phyloP scores from a whole-genome alignment of 2,797 vertebrate genomes.

The Rhadinocentrus ornatus region DNA sequence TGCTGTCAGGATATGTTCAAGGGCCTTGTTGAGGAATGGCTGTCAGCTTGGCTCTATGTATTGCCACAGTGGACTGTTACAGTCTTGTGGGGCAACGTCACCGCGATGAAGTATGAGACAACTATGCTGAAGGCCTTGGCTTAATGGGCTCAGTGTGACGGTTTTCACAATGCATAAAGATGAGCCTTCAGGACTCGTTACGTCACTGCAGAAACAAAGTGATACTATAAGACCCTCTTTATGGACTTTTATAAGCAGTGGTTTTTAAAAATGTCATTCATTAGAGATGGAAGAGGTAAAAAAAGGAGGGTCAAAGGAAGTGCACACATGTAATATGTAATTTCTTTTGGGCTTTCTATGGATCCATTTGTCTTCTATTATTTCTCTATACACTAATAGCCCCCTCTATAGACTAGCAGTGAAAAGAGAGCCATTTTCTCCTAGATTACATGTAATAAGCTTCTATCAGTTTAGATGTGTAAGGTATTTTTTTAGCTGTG shows the following conservation, averaged over 20 bases:
- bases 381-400: slow-evolving; percentile 4
- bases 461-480: neutral
- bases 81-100: slow-evolving; percentile 32
- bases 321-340: slow-evolving; percentile 1
- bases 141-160: slow-evolving; percentile 10
- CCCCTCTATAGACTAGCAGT: slow-evolving; percentile 22
- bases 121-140: slow-evolving; percentile 26
- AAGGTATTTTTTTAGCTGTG: neutral
- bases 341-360: neutral
- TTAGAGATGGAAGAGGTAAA: slow-evolving; percentile 8
- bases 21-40: slow-evolving; percentile 15
- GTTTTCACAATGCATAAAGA: slow-evolving; percentile 54
- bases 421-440: neutral
- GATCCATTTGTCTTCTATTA: neutral
- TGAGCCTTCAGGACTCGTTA: slow-evolving; percentile 44
- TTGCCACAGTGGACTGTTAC: neutral
- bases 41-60: slow-evolving; percentile 28
- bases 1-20: slow-evolving; percentile 34
- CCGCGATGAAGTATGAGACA: slow-evolving; percentile 15
- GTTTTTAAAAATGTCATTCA: slow-evolving; percentile 1
- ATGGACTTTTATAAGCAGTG: neutral
- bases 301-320: slow-evolving; percentile 13
- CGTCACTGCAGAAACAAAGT: slow-evolving; percentile 37
- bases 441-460: neutral
- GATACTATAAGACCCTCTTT: slow-evolving; percentile 18